These are phyloP conservation scores for Acrobasis repandana DNA, from an alignment of 2,888 invertebrate species.

Conservation along the genomic window DNA sequence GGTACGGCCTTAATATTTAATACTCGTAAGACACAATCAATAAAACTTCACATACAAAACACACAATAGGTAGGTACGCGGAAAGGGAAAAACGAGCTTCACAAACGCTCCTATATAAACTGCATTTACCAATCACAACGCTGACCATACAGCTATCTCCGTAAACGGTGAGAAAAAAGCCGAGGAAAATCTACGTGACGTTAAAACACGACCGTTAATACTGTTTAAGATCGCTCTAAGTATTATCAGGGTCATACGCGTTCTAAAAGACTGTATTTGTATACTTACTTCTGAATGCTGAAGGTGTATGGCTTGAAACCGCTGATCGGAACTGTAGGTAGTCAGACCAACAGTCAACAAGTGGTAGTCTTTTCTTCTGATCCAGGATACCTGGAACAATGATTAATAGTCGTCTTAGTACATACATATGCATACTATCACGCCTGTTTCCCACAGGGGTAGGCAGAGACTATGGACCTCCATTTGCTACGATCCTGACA, in stretches of 20 bases:
- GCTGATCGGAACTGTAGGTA: conserved; percentile 94
- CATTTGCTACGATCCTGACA: no score
- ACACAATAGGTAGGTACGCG: background rate
- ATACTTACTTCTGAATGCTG: conserved; percentile 91
- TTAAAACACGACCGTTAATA: conserved; percentile 52
- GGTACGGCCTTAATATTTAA: no score
- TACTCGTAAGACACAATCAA: background rate
- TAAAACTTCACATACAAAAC: background rate
- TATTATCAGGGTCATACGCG: no score
- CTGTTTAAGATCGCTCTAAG: no score
- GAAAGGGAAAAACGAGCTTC: conserved; percentile 3
- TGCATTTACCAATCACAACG: conserved; percentile 45
- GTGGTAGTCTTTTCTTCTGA: conserved; percentile 92
- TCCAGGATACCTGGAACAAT: conserved; percentile 90
- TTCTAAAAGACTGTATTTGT: background rate
- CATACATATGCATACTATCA: no score
- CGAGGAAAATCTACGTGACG: conserved; percentile 77
- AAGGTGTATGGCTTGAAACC: conserved; percentile 93
- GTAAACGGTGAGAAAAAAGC: conserved; percentile 58
- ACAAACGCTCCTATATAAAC: conserved; percentile 23
- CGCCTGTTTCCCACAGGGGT: no score
- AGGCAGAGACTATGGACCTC: no score
- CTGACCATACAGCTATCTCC: conserved; percentile 39
- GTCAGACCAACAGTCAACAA: conserved; percentile 93
- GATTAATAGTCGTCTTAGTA: background rate